Conservation (phyloP, 2,113 vertebrate species). For the Crotalus tigris region DNA sequence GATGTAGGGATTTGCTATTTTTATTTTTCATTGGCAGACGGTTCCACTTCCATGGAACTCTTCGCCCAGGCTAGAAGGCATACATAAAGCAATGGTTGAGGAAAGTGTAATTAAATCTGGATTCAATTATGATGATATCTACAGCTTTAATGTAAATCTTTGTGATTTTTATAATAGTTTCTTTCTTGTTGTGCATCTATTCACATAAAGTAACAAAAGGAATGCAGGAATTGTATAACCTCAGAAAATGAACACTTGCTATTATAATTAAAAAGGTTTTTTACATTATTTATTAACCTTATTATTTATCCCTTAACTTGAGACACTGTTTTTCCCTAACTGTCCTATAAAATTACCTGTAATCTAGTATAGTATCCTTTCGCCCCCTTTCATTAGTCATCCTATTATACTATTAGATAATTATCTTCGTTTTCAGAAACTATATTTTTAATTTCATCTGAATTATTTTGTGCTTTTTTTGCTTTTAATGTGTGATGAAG, state of each 20-base stretch:
- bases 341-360: not conserved
- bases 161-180: not conserved
- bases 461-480: not conserved
- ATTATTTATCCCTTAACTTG: not conserved
- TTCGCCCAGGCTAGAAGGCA: not conserved
- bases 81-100: not conserved
- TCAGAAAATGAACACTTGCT: not conserved
- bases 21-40: not conserved
- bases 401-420: not conserved
- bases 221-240: not conserved
- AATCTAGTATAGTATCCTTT: not conserved
- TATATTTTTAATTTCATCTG: not conserved
- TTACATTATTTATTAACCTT: conserved; percentile 23
- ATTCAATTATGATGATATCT: not conserved
- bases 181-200: not conserved
- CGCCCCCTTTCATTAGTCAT: not conserved
- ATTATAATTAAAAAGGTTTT: not conserved
- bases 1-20: not conserved
- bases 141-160: not conserved
- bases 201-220: not conserved
- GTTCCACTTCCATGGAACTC: not conserved
- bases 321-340: not conserved
- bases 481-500: not conserved
- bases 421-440: not conserved
- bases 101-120: not conserved